Base-by-base conservation (phyloP, 1,140 invertebrate genomes). In the Lepidurus couesii region DNA sequence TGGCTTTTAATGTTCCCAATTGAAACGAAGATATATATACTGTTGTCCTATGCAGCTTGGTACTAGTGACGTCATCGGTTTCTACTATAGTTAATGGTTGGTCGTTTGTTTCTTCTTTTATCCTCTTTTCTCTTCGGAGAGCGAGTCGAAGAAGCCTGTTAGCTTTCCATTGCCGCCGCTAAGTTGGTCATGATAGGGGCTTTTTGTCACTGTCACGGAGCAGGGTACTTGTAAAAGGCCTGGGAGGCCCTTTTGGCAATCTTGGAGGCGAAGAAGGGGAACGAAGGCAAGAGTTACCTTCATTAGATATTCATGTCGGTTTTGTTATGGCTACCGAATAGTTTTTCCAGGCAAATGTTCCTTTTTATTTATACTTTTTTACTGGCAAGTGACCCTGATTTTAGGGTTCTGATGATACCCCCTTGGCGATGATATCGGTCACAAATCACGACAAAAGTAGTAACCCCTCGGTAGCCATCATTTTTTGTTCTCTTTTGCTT, bases 161-260 rank as follows among this genome's bases (percentile, higher is more conserved):
- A 65, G 53, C n/a, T 65, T 65, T 65, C 53, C 53, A 65, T 65
- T 65, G 6, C 53, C 53, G 53, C 53, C 53, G 53, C 53, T n/a
- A 65, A 21, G 16, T 65, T 21, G 53, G 53, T 21, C 45, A 13
- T 65, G 53, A 65, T 9, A 65, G 53, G 53, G 21, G 53, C 53
- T 16, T 65, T 65, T 65, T 65, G 53, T 65, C 53, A 65, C 53
- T 65, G 53, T 65, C 53, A 21, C 53, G 13, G 21, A 65, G 21
- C 53, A 21, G 53, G 53, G 53, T 65, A 65, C 53, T 65, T 65
- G 7, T 65, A 65, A 21, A 65, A 65, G 53, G 45, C 45, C 53
- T 21, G 16, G 13, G 21, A 65, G 53, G 8, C 21, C 53, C 53
- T 65, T 65, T 65, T 65, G 8, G 53, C 9, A 13, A n/a, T 65